Conservation (phyloP, 2,888 invertebrate species). For the Pandemis cinnamomeana region DNA sequence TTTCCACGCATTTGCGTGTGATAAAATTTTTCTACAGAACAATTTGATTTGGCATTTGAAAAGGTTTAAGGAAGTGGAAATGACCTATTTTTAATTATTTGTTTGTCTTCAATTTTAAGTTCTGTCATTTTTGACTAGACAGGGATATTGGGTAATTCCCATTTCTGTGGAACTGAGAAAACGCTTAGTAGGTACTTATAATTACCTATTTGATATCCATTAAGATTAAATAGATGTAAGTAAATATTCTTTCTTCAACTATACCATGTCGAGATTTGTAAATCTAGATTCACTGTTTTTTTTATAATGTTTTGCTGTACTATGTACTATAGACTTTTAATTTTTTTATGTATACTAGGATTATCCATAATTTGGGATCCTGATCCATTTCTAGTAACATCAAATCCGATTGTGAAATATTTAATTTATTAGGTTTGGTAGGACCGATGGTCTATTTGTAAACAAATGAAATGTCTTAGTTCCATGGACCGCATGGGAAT, state of each 20-base stretch:
- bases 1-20: no score
- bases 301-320: no score
- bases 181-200: background rate
- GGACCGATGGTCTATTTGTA: background rate
- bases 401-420: no score
- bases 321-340: no score
- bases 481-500: background rate
- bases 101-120: background rate
- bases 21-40: no score
- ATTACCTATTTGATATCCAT: background rate
- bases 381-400: no score
- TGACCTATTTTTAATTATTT: background rate
- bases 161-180: background rate
- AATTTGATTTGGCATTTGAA: no score
- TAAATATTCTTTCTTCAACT: background rate
- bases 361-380: no score
- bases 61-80: background rate
- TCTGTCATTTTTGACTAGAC: background rate
- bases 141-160: conserved; percentile 1
- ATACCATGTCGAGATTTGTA: no score
- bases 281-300: no score
- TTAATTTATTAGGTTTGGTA: no score
- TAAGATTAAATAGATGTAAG: background rate
- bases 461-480: background rate
- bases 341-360: no score